Evolutionary conservation across 2,113 vertebrate genomes (phyloP).

Genomic region (Cottus gobio): DNA sequence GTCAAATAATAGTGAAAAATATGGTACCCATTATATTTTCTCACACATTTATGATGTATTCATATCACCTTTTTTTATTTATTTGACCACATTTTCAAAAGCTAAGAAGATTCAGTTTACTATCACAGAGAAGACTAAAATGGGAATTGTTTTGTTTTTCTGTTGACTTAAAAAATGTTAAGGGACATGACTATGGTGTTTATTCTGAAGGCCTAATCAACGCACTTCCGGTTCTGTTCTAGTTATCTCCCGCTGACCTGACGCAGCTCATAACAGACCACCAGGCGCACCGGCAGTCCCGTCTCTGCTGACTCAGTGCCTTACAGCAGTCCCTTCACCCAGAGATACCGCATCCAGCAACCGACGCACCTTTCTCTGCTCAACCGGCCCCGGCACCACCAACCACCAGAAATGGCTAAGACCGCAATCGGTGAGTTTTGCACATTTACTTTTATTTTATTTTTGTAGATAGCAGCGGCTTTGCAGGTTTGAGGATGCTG

Average conservation of each 20-base stretch:
- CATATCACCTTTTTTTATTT: background rate
- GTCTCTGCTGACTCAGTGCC: conserved; percentile 88
- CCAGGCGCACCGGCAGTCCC: conserved; percentile 70
- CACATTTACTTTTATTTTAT: background rate
- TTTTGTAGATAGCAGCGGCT: background rate
- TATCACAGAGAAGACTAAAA: background rate
- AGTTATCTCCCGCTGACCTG: conserved; percentile 46
- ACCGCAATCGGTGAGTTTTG: conserved; percentile 84
- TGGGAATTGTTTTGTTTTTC: background rate
- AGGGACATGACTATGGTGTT: conserved; percentile 23
- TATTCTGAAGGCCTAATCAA: conserved; percentile 37
- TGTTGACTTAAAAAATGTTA: too few relatives aligned
- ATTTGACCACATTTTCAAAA: background rate
- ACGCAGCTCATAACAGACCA: conserved; percentile 66
- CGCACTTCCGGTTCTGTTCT: conserved; percentile 23
- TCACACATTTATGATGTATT: background rate
- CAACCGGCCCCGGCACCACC: conserved; percentile 38
- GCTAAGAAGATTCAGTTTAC: background rate
- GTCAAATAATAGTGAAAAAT: background rate
- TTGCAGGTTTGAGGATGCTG: conserved; percentile 52
- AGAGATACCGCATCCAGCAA: conserved; percentile 71
- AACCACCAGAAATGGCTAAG: conserved; percentile 80
- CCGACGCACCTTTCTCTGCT: conserved; percentile 62
- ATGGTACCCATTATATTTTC: background rate
- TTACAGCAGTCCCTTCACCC: conserved; percentile 79